phyloP scores from a whole-genome alignment of 2,797 vertebrate genomes.

The Micromesistius poutassou region DNA sequence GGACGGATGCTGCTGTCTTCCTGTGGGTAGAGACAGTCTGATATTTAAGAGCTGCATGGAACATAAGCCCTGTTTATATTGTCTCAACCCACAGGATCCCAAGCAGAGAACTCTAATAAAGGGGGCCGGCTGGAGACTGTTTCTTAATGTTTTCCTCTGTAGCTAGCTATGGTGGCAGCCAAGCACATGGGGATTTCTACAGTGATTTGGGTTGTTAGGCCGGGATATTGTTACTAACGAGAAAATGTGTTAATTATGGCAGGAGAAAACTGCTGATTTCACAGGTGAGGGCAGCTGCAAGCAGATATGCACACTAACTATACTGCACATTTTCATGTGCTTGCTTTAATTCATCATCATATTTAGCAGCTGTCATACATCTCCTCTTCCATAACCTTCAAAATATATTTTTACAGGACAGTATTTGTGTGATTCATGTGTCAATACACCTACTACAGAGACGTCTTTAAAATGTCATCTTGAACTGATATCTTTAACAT shows the following conservation, averaged over 20 bases:
- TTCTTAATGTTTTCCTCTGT: not conserved
- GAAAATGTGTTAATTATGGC: not conserved
- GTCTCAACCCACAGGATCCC: slow-evolving; percentile 16
- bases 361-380: not conserved
- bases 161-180: not conserved
- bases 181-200: not conserved
- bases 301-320: not conserved
- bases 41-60: not conserved
- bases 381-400: not conserved
- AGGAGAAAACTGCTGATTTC: too few relatives aligned
- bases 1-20: not conserved
- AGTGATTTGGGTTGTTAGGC: not conserved
- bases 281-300: not conserved
- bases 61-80: slow-evolving; percentile 22
- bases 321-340: not conserved
- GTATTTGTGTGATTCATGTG: not conserved
- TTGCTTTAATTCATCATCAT: not conserved
- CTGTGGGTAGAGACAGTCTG: not conserved
- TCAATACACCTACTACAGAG: too few relatives aligned
- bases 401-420: not conserved
- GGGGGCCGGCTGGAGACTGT: not conserved
- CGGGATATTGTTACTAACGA: not conserved
- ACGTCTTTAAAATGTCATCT: not conserved
- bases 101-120: slow-evolving; percentile 16
- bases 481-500: not conserved